Evolutionary conservation across 2,797 vertebrate species (phyloP), one percentile per base, ranked within the genome.

Genomic region (Propithecus deckenii): DNA sequence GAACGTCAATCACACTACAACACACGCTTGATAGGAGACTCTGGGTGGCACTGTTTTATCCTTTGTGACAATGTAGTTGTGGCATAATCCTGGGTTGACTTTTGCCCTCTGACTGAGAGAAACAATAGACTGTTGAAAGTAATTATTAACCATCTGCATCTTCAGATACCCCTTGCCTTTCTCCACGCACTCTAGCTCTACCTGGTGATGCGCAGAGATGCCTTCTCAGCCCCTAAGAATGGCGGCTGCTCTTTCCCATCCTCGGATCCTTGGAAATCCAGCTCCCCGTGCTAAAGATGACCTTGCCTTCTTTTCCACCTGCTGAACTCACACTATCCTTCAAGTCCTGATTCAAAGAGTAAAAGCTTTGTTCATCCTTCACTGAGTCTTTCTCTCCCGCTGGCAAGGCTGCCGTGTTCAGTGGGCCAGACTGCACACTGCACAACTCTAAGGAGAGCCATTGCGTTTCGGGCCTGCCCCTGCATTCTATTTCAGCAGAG

Each of bases 1-100:
- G 79, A n/a, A 67, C n/a, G 28, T 65, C 86, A 88, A 30, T 94
- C 94, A 85, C 89, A 23, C 25, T 5, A 46, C 50, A 28, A 52
- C n/a, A 32, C 71, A 72, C 65, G 6, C 30, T 14, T 35, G 59
- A 59, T 59, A n/a, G 79, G 14, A 72, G 74, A 90, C 46, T 23
- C 52, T 4, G 80, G 83, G 7, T 25, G 11, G 32, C 65, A 17
- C 30, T 1, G 35, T 59, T 30, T 75, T 35, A 71, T 38, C 71
- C 63, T 94, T 55, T 43, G 41, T 32, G 50, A 78, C 23, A 17
- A 57, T 38, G 4, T 14, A 10, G 78, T 25, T 28, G 65, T 28
- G 52, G 50, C 74, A 67, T 83, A 46, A 78, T 79, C 48, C 10
- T 0, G 50, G 88, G 78, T 30, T 87, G 93, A 76, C 84, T 88